phyloP scores from a whole-genome alignment of 2,113 vertebrate genomes.

The Pionites leucogaster region DNA sequence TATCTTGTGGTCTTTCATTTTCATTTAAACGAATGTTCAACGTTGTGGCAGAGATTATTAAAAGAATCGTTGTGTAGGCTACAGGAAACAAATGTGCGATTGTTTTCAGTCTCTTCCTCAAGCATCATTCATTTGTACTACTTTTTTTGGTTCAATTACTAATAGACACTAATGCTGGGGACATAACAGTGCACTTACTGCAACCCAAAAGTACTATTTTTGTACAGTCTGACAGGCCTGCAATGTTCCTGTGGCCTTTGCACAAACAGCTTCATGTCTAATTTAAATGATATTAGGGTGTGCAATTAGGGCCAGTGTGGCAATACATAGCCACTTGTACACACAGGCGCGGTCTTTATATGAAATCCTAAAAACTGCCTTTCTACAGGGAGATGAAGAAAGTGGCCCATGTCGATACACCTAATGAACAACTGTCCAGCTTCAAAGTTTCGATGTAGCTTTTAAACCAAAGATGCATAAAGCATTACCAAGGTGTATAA shows the following conservation, averaged over 20 bases:
- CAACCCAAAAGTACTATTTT: neutral
- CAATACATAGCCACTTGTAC: neutral
- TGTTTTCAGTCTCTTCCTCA: neutral
- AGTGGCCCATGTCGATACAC: rapidly evolving
- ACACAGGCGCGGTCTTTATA: neutral
- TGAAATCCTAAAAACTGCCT: neutral
- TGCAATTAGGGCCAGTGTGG: neutral
- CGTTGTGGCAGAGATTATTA: neutral
- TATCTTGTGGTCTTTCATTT: neutral
- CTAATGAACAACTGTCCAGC: neutral
- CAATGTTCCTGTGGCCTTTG: neutral
- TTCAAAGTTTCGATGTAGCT: neutral
- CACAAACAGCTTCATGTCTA: neutral
- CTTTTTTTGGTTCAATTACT: neutral
- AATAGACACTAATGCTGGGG: rapidly evolving
- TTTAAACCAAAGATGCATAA: neutral
- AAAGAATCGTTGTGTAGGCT: neutral
- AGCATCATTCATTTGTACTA: neutral
- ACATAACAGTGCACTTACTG: neutral
- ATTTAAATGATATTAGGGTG: neutral
- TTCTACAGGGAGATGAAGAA: neutral
- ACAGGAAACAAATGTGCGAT: neutral
- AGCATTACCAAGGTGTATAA: neutral
- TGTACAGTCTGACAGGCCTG: neutral
- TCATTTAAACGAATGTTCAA: neutral